Percentiles rank a stretch among this genome's conserved stretches.
phyloP scores from a whole-genome alignment of 2,888 invertebrate species.

The Sussaba pulchella region DNA sequence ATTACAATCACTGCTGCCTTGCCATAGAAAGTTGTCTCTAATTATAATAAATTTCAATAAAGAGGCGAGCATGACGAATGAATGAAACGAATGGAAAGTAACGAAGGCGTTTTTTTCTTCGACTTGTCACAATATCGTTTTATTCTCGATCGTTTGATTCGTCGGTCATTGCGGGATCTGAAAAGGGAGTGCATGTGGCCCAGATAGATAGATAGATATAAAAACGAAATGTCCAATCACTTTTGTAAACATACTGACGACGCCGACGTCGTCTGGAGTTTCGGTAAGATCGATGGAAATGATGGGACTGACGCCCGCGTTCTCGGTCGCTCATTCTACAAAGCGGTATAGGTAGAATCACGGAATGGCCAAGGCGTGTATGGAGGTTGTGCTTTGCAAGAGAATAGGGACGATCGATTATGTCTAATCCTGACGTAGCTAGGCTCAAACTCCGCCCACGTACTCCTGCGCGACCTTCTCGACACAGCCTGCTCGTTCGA shows the following conservation, averaged over 20 bases:
- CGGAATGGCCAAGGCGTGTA: slow-evolving; percentile 31
- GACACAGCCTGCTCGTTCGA: neutral
- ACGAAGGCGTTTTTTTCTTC: neutral
- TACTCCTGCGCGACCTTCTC: neutral
- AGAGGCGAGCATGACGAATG: neutral
- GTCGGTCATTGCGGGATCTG: slow-evolving; percentile 10
- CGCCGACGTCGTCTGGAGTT: slow-evolving; percentile 62
- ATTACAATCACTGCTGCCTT: too few relatives aligned
- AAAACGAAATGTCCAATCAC: slow-evolving; percentile 67
- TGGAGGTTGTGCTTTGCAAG: slow-evolving; percentile 24
- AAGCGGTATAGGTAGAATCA: slow-evolving; percentile 15
- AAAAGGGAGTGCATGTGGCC: slow-evolving; percentile 14
- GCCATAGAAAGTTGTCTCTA: too few relatives aligned
- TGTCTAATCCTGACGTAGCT: slow-evolving; percentile 73
- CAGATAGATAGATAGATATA: slow-evolving; percentile 54
- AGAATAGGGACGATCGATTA: slow-evolving; percentile 72
- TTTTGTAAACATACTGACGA: slow-evolving; percentile 73
- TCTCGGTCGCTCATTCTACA: slow-evolving; percentile 41
- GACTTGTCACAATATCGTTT: neutral
- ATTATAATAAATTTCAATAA: neutral
- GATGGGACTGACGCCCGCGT: slow-evolving; percentile 38
- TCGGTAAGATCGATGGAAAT: slow-evolving; percentile 58
- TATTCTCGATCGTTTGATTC: slow-evolving; percentile 32
- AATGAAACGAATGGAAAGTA: slow-evolving; percentile 32
- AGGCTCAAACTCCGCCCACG: slow-evolving; percentile 63